Evolutionary conservation across 2,113 vertebrate genomes (phyloP).

Genomic region (Ptychochromis oligacanthus): DNA sequence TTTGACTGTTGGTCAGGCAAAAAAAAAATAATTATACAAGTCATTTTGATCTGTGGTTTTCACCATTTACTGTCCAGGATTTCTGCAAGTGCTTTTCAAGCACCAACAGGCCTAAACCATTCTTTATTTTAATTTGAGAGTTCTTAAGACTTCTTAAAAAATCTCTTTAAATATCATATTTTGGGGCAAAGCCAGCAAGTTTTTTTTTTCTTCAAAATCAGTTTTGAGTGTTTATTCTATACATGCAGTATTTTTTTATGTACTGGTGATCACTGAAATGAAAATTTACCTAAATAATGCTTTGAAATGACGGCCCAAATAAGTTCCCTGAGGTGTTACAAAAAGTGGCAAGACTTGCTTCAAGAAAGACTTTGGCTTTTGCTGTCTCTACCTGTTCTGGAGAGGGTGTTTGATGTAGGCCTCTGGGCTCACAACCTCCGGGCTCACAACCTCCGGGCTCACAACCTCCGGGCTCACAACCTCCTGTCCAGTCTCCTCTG

Average conservation of each 20-base stretch:
- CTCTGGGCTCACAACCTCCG: constrained; percentile 93
- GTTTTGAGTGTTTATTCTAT: accelerated
- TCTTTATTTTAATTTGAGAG: too few species aligned
- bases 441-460: too few species aligned
- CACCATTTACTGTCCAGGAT: too few species aligned
- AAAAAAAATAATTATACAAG: too few species aligned
- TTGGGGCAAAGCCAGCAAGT: neutral
- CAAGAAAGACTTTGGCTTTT: neutral
- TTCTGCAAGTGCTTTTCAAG: too few species aligned
- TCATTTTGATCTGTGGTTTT: too few species aligned
- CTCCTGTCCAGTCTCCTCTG: constrained; percentile 88
- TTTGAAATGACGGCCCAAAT: neutral
- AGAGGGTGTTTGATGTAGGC: constrained; percentile 97
- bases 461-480: constrained; percentile 92
- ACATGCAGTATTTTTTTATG: neutral
- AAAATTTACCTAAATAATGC: neutral
- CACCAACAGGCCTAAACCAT: too few species aligned
- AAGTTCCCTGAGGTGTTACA: neutral
- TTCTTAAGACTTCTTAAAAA: neutral
- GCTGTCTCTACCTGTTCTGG: constrained; percentile 89
- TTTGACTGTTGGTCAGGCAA: too few species aligned
- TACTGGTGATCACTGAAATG: neutral
- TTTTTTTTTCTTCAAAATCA: neutral
- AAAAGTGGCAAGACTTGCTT: neutral
- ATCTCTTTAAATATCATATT: neutral